Percentiles rank a stretch among this genome's conserved stretches.
phyloP scores from a whole-genome alignment of 2,888 invertebrate genomes.

The Microctonus aethiopoides region DNA sequence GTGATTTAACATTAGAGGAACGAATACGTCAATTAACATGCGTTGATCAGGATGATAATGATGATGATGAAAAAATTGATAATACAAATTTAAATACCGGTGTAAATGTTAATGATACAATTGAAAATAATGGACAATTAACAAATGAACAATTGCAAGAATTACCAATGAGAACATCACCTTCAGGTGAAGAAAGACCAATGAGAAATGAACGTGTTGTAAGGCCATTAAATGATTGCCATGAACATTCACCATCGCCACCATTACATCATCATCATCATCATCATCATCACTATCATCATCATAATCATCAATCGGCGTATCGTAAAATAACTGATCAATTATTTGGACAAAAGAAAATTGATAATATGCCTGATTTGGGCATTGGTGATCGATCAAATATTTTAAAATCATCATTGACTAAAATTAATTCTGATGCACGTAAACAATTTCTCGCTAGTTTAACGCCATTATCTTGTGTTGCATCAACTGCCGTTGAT shows the following conservation, averaged over 20 bases:
- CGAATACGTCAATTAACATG: slow-evolving; percentile 87
- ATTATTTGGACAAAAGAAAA: slow-evolving; percentile 71
- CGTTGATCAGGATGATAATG: slow-evolving; percentile 80
- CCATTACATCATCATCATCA: slow-evolving; percentile 29
- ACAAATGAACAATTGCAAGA: slow-evolving; percentile 46
- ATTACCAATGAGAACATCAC: slow-evolving; percentile 72
- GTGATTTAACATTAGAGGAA: slow-evolving; percentile 85
- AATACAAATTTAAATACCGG: slow-evolving; percentile 42
- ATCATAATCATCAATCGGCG: slow-evolving; percentile 67
- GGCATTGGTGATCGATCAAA: slow-evolving; percentile 66
- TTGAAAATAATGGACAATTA: slow-evolving; percentile 17
- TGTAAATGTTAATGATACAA: background rate
- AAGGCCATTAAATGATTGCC: slow-evolving; percentile 24
- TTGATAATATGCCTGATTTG: slow-evolving; percentile 67
- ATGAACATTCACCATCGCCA: slow-evolving; percentile 53
- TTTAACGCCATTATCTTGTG: slow-evolving; percentile 82
- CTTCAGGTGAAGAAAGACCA: slow-evolving; percentile 74
- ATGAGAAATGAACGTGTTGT: slow-evolving; percentile 25
- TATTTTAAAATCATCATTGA: slow-evolving; percentile 62
- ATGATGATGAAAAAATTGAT: slow-evolving; percentile 70
- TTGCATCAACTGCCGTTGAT: slow-evolving; percentile 72
- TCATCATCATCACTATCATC: slow-evolving; percentile 41
- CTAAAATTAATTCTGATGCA: slow-evolving; percentile 71
- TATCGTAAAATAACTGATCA: slow-evolving; percentile 74
- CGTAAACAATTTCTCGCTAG: slow-evolving; percentile 84